Conservation (phyloP, 2,797 vertebrate genomes). For the Fistularia commersonii region DNA sequence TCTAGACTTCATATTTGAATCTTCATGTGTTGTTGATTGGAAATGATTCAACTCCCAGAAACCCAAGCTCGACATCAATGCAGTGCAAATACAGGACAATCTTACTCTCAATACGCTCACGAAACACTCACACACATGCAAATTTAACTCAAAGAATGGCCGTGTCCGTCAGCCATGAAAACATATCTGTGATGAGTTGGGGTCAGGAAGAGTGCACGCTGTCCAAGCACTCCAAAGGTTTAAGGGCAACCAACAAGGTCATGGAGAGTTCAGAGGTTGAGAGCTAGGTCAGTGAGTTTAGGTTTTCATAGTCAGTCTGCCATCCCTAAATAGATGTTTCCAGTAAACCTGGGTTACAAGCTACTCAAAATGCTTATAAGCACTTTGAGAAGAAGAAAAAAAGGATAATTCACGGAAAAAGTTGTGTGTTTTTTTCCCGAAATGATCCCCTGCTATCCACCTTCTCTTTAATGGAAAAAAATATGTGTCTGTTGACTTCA, state of each 20-base stretch:
- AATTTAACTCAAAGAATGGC: slow-evolving; percentile 14
- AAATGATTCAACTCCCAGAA: too few species aligned
- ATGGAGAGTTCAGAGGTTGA: slow-evolving; percentile 49
- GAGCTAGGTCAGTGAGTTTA: slow-evolving; percentile 37
- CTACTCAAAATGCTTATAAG: too few species aligned
- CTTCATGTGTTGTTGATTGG: too few species aligned
- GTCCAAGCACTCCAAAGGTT: slow-evolving; percentile 40
- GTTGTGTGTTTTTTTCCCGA: too few species aligned
- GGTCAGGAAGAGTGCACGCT: slow-evolving; percentile 58
- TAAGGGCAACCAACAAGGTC: slow-evolving; percentile 38
- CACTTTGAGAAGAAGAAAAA: too few species aligned
- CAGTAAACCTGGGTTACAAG: too few species aligned
- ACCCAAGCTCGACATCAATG: background rate
- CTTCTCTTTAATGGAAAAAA: too few species aligned
- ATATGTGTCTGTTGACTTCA: too few species aligned
- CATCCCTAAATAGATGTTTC: background rate
- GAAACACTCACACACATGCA: background rate
- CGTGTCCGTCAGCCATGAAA: slow-evolving; percentile 26
- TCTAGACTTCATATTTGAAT: too few species aligned
- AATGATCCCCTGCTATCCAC: too few species aligned
- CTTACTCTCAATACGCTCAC: background rate
- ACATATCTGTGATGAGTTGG: slow-evolving; percentile 36
- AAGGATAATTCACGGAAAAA: too few species aligned
- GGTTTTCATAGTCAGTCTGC: slow-evolving; percentile 24
- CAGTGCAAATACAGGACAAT: slow-evolving; percentile 9